Base-by-base conservation (phyloP, 2,797 vertebrate genomes). In the Eptatretus atami region DNA sequence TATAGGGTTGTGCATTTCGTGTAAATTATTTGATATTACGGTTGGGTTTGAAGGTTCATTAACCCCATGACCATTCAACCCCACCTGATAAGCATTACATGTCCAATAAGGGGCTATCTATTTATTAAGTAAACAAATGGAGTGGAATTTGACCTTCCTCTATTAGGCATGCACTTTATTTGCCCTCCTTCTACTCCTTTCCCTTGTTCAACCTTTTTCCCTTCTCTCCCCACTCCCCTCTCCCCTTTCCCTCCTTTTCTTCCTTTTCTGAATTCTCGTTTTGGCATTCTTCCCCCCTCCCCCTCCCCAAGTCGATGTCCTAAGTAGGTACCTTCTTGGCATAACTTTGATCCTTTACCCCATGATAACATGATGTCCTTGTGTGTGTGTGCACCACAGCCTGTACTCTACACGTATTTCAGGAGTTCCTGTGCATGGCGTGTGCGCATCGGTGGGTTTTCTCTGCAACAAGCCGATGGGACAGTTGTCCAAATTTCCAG, bases 391-490 rank as follows among this genome's bases (percentile, higher is more conserved):
- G 31, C 31, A 10, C 11, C 70, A 15, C 70, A 98, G 92, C 84
- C 88, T 0, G 67, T 93, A 67, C 83, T 98, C 67, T 81, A 94
- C 67, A 79, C 83, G 70, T 98, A 94, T 73, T 98, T 84, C 76
- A 82, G 86, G 76, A 98, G 92, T 67, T 96, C 90, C 67, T 96
- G 92, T 68, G 80, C 87, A 13, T 98, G 90, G 90, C 83, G 92
- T 73, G 88, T 98, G 53, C 78, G 92, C 69, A 92, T 88, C 0
- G 90, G 92, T 96, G 78, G 84, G 84, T 69, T 24, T 44, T 44
- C 31, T 44, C 4, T 8, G 6, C 31, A 44, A 44, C 31, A 8
- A 44, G 31, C 31, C 31, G 31, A 44, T 44, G 31, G 31, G 31
- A 44, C 31, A 44, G 4, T 44, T 44, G 31, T 44, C 31, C 31